Evolutionary conservation across 2,888 invertebrate species (phyloP).

Genomic region (Drosophila heteroneura): DNA sequence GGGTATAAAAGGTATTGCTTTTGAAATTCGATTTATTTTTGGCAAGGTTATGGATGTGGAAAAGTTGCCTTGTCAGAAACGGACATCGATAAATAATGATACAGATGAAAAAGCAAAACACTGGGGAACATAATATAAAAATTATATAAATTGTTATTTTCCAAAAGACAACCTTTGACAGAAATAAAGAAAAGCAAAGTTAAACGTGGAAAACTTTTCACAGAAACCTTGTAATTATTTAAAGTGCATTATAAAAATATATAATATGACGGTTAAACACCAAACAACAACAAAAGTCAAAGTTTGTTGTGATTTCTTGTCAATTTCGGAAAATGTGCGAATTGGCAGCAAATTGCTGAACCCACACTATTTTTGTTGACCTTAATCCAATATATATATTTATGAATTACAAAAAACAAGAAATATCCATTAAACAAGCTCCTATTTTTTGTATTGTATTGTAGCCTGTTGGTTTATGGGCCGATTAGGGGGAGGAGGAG

Average conservation of each 20-base stretch:
- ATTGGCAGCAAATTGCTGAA: constrained; percentile 21
- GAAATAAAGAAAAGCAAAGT: background rate
- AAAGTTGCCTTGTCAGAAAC: background rate
- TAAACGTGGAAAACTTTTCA: background rate
- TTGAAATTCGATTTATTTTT: background rate
- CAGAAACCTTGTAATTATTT: background rate
- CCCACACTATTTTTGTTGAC: constrained; percentile 20
- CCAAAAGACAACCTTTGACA: constrained; percentile 1
- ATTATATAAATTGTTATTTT: background rate
- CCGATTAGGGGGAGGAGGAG: constrained; percentile 34
- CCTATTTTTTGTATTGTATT: constrained; percentile 30
- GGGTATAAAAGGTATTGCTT: background rate
- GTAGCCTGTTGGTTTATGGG: constrained; percentile 44
- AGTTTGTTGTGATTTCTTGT: background rate
- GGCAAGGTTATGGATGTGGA: constrained; percentile 1
- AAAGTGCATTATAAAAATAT: background rate
- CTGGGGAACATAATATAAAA: background rate
- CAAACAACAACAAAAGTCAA: constrained; percentile 2
- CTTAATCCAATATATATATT: constrained; percentile 8
- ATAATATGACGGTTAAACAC: background rate
- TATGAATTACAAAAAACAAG: constrained; percentile 43
- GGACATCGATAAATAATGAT: constrained; percentile 1
- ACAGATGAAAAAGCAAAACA: background rate
- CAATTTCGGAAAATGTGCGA: constrained; percentile 9
- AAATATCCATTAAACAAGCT: constrained; percentile 67